phyloP scores from a whole-genome alignment of 2,113 vertebrate species.

The Odocoileus virginianus region DNA sequence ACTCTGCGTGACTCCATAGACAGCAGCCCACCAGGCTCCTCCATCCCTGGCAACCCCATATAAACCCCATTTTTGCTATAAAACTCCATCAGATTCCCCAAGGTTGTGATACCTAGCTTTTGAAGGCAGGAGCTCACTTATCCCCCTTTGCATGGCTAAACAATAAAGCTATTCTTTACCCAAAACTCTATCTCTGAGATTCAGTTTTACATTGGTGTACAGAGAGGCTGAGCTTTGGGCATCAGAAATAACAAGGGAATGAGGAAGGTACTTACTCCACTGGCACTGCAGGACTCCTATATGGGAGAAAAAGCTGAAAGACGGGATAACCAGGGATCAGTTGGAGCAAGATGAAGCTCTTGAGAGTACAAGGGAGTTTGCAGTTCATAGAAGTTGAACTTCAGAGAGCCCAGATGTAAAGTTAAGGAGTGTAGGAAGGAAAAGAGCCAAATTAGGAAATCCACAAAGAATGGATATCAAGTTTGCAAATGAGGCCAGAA shows the following conservation, averaged over 20 bases:
- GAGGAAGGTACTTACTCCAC: background rate
- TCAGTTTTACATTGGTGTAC: background rate
- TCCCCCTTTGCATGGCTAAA: background rate
- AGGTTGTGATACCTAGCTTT: background rate
- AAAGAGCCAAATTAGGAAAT: background rate
- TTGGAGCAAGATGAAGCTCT: background rate
- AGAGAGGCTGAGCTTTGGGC: background rate
- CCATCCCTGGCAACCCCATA: background rate
- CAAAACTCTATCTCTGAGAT: background rate
- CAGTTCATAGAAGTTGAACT: background rate
- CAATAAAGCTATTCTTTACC: background rate
- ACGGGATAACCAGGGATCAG: background rate
- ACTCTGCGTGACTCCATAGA: background rate
- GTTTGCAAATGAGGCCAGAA: constrained; percentile 19
- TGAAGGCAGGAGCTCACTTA: background rate
- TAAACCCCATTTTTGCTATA: background rate
- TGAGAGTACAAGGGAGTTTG: background rate
- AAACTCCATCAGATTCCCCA: background rate
- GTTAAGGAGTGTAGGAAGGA: background rate
- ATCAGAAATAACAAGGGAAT: background rate
- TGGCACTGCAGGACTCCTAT: background rate
- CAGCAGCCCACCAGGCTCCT: background rate
- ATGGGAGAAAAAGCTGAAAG: background rate
- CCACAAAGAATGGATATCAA: background rate
- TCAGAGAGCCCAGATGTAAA: background rate